Conservation (phyloP, 2,113 vertebrate genomes). For the Sarotherodon lohbergeri region DNA sequence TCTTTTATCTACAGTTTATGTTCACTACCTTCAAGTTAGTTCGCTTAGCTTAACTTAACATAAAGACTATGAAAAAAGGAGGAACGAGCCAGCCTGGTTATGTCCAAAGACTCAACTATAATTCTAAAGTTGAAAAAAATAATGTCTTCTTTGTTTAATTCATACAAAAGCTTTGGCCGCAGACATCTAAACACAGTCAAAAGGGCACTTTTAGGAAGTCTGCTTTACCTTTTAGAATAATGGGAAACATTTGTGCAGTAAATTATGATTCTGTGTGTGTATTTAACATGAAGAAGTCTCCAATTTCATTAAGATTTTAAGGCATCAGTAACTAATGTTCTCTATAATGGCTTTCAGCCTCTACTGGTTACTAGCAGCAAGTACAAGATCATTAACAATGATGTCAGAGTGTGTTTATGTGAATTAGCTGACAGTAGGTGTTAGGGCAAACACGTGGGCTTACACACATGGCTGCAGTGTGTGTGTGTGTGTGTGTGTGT, state of each 20-base stretch:
- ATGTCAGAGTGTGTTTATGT: not conserved
- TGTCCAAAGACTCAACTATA: not conserved
- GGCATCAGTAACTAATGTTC: not conserved
- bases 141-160: not conserved
- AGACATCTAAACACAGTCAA: not conserved
- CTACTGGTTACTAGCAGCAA: not conserved
- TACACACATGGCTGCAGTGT: not conserved
- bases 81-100: not conserved
- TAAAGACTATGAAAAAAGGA: not conserved
- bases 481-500: not conserved
- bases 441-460: not conserved
- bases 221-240: not conserved
- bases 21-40: not conserved
- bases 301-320: not conserved
- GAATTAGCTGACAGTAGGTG: not conserved
- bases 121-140: not conserved
- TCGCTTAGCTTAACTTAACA: not conserved
- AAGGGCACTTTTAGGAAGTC: not conserved
- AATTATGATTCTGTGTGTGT: not conserved
- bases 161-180: fast-evolving
- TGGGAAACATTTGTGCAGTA: not conserved
- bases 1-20: not conserved
- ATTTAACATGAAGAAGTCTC: not conserved
- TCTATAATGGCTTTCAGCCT: not conserved
- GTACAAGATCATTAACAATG: not conserved